Base-by-base conservation (phyloP, 35 echinoderm and acorn worm species). In the Chiridota heheva region DNA sequence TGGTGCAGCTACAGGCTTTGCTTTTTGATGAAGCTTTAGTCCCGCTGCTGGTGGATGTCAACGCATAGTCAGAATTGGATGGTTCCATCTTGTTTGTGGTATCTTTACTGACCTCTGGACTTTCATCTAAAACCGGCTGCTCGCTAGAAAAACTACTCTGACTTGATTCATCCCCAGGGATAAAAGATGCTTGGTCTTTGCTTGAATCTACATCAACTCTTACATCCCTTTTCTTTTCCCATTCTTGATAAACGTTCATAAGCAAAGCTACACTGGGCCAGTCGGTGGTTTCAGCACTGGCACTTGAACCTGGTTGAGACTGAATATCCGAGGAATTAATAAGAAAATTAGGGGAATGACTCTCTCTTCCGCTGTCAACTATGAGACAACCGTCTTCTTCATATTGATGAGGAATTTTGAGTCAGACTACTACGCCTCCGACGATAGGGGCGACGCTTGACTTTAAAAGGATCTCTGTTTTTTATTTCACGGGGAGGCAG, bases 401-500 rank as follows among this genome's bases (percentile, higher is more conserved):
- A 13, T 53, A 22, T 53, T 22, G 22, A 53, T 13, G 27, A 60
- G 75, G 53, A 42, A n/a, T n/a, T n/a, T n/a, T n/a, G n/a, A n/a
- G n/a, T n/a, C n/a, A n/a, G 49, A 10, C 58, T 58, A 33, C 57
- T 38, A 37, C 75, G 53, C 16, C 75, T 58, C 28, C 75, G 48
- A 12, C 75, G 75, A n/a, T 78, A 78, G 25, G 75, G 75, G 18
- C 75, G 58, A 43, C 75, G 75, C 75, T 78, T 78, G 36, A 78
- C 75, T 41, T 78, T 78, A 62, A 78, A 78, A 40, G 75, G 75
- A 42, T 78, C 75, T 38, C 53, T 78, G 75, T 78, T 78, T 41
- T 78, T 78, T 58, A 78, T 78, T 60, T 78, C 75, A 37, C 75
- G 36, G 5, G 75, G 75, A 40, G 75, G 75, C 34, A 78, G 75